Evolutionary conservation across 2,113 vertebrate genomes (phyloP).

Genomic region (Spizaetus ornatus): DNA sequence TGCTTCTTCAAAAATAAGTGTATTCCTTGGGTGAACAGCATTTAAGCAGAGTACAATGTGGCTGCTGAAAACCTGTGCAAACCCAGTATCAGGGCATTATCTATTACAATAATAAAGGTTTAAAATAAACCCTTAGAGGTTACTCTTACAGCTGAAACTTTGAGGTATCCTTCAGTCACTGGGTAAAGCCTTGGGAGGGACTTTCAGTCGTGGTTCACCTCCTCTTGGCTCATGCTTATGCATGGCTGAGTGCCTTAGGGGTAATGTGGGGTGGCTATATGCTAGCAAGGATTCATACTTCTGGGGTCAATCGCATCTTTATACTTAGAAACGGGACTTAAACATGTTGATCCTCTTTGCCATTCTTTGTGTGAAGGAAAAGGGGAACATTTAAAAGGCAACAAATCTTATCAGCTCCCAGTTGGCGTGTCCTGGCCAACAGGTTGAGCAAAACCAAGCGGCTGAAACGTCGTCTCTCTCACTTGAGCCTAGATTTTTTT

Average conservation of each 20-base stretch:
- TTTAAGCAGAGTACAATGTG: neutral
- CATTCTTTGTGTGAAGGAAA: accelerated
- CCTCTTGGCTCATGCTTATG: neutral
- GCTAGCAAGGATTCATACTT: too few relatives aligned
- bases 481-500: neutral
- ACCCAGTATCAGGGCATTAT: neutral
- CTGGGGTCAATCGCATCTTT: neutral
- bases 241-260: neutral
- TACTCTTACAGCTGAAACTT: neutral
- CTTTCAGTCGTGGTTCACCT: neutral
- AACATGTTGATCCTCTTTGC: neutral
- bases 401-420: neutral
- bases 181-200: neutral
- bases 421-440: neutral
- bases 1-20: neutral
- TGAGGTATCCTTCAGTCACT: accelerated
- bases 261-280: neutral
- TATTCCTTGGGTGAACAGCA: neutral
- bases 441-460: neutral
- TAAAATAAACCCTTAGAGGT: neutral
- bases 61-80: neutral
- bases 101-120: neutral
- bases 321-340: neutral
- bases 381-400: neutral
- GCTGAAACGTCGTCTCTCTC: accelerated